Evolutionary conservation across 1,140 invertebrate species (phyloP), one percentile per base, ranked within the genome.

Genomic region (Platyscapa corneri): DNA sequence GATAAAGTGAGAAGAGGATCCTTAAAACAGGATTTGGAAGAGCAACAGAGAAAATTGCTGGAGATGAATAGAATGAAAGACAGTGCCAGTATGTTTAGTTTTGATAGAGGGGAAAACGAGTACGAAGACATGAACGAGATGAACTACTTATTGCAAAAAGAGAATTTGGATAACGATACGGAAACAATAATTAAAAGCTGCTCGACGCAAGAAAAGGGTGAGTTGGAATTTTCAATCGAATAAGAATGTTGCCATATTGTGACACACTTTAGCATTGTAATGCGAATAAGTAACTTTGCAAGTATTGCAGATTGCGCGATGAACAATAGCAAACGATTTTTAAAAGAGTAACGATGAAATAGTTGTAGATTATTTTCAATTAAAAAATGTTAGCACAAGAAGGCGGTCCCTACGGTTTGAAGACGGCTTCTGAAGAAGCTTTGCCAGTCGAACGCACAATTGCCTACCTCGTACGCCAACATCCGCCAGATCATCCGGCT

Each of bases 401-500:
- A 46, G 76, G 75, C 14, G 87, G 87, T n/a, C 87, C 89, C 3
- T 90, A 86, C n/a, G 88, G 89, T 20, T 89, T 87, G 82, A 88
- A 49, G 81, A 90, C 90, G 0, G 85, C 86, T 37, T 90, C 89
- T 0, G 90, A 91, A 74, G 83, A 90, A 37, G 72, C 82, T 16
- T 77, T 91, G 8, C 87, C 89, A 34, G 49, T 83, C 3, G 88
- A 90, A 20, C 89, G 89, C 27, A 92, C 90, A 32, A 74, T 92
- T 7, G 79, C 85, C 1, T 89, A 92, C 49, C 86, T 92, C 0
- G 85, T 72, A 1, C 89, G 91, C 34, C 89, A 87, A 3, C 82
- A 85, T 23, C 86, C 88, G 46, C 88, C 88, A 27, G 82, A 88
- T 23, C 82, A 87, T 74, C 89, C 88, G 14, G 32, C 88, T 23